phyloP scores from a whole-genome alignment of 2,888 invertebrate genomes.

The Platerodrilus igneus region DNA sequence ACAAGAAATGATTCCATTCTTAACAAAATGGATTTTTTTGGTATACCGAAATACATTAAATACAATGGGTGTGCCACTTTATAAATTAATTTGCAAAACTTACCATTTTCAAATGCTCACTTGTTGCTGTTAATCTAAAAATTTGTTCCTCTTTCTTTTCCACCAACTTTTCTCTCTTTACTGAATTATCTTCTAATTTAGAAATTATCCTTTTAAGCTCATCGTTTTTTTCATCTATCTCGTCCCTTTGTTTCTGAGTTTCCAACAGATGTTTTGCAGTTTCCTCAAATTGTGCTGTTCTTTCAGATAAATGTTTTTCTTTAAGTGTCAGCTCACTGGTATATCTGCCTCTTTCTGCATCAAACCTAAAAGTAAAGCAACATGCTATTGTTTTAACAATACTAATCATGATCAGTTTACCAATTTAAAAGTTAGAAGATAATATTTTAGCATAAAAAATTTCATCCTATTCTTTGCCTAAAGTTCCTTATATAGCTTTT shows the following conservation, averaged over 20 bases:
- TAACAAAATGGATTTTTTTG: no score
- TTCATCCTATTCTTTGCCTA: no score
- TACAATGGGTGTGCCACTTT: no score
- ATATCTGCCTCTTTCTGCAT: constrained; percentile 32
- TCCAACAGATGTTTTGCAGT: constrained; percentile 28
- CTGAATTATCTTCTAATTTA: constrained; percentile 40
- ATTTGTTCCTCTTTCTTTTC: constrained; percentile 39
- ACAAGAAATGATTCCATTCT: no score
- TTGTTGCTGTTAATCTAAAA: constrained; percentile 32
- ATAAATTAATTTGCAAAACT: constrained; percentile 11
- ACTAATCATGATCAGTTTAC: no score
- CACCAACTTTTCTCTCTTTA: constrained; percentile 37
- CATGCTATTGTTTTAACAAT: no score
- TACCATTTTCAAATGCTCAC: constrained; percentile 37
- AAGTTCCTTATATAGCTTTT: no score
- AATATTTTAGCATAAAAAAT: no score
- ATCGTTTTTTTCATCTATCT: constrained; percentile 33
- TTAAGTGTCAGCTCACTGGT: constrained; percentile 29
- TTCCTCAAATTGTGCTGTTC: constrained; percentile 26
- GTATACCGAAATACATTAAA: constrained; percentile 1
- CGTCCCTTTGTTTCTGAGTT: constrained; percentile 25
- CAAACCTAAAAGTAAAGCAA: constrained; percentile 23
- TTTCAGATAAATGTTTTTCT: constrained; percentile 33
- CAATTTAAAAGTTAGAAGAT: no score
- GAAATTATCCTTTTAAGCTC: constrained; percentile 33